Evolutionary conservation across 1,140 invertebrate genomes (phyloP), one percentile per base, ranked within the genome.

Genomic region (Caligus rogercresseyi): DNA sequence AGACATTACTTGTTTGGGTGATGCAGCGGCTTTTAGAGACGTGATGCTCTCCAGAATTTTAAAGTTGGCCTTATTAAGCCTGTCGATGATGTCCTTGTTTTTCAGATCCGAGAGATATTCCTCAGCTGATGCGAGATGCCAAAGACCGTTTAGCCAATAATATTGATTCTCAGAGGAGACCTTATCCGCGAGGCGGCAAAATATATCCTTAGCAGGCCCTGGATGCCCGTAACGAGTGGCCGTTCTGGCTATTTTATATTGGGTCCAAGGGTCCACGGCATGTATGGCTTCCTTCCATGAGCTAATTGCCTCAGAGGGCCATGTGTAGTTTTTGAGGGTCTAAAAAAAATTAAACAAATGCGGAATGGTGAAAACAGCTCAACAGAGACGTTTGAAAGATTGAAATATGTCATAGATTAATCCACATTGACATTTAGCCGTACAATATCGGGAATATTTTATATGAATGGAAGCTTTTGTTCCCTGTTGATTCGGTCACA

Each of bases 151-250:
- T 43, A 96, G 72, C 86, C 90, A 95, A 69, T 91, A 91, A 69
- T 92, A 84, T 52, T 88, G 80, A 70, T 90, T 83, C 70, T 96
- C 92, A 15, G 86, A 87, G 15, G 86, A 85, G 1, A 91, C 87
- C 67, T 84, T 77, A 67, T 81, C 80, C 0, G 81, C 78, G 15
- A 88, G 71, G 52, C 76, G 77, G 20, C 77, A 76, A 66, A 88
- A 81, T 61, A 89, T 80, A 51, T 74, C 72, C 1, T 78, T 76
- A 0, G 84, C 85, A 52, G 89, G 77, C 63, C 75, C 77, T 69
- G 87, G 85, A 70, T 90, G 87, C 0, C 86, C 86, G 69, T 88
- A 89, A 65, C 85, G 77, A 11, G 88, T 79, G 1, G 88, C 87
- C 58, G 89, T 86, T 53, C 90, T 77, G 0, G 83, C 87, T 55